These are phyloP conservation scores for Thamnophis elegans DNA, from an alignment of 2,797 vertebrate species.

Conservation along the genomic window DNA sequence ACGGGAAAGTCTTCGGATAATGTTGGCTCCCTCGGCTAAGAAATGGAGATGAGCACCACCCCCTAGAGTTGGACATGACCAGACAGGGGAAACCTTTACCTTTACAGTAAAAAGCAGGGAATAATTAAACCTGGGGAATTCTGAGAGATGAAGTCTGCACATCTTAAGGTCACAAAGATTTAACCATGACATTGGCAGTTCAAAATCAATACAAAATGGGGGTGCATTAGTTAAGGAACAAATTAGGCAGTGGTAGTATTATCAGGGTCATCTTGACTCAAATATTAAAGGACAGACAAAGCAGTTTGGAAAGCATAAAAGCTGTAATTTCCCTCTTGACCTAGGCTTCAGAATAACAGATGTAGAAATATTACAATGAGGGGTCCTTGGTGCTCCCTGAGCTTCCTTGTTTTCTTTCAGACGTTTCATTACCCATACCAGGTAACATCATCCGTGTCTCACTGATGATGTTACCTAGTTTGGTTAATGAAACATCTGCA, in stretches of 20 bases:
- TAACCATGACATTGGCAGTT: neutral
- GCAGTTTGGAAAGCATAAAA: neutral
- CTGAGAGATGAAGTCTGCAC: neutral
- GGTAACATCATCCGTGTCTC: no score
- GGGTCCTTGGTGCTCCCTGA: no score
- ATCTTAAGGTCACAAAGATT: neutral
- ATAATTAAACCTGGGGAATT: neutral
- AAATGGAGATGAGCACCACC: neutral
- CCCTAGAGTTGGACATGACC: neutral
- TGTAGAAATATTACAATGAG: neutral
- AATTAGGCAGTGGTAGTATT: neutral
- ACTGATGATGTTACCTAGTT: no score
- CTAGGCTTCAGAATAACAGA: neutral
- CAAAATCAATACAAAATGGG: neutral
- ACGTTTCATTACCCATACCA: no score
- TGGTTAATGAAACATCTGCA: no score
- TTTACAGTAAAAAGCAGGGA: neutral
- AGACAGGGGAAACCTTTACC: no score
- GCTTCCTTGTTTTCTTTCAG: no score
- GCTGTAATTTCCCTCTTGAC: neutral
- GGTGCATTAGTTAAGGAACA: neutral
- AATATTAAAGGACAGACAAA: neutral
- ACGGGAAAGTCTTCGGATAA: neutral
- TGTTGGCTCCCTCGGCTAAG: neutral
- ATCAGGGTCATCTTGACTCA: neutral